Base-by-base conservation (phyloP, 2,797 vertebrate species). In the Benthosema pterotum region DNA sequence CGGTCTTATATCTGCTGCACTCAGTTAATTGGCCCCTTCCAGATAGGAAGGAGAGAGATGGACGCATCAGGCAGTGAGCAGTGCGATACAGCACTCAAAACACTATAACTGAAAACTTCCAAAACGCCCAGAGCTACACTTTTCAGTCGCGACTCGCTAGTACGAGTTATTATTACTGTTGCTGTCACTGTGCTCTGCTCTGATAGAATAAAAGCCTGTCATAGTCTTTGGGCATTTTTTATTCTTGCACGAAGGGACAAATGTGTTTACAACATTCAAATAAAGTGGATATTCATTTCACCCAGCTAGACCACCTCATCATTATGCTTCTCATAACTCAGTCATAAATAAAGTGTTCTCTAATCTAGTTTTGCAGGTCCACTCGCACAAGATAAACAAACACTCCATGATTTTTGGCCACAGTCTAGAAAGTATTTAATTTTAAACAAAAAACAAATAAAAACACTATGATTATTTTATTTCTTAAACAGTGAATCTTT, bases 51-150 rank as follows among this genome's bases (percentile, higher is more conserved):
- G 11, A 77, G 68, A 55, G 63, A 75, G 72, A 66, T 70, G 65
- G 59, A 67, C 75, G 75, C 64, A 66, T 76, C 75, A 78, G 66
- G 57, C 79, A 69, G 82, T 73, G 72, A 74, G 73, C 69, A 84
- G 69, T 81, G 75, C 74, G 75, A 88, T 75, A 83, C 2, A 79
- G 72, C 52, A 49, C 58, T 59, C 54, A 82, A 82, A n/a, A 59
- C 54, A 18, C 53, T 76, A 74, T 77, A 83, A 71, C 74, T 78
- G 71, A 79, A 87, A 83, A 80, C 62, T 79, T 74, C 47, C 32
- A 7, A 73, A 65, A 80, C 42, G n/a, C 62, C 48, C 69, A 69
- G 42, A 69, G 64, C 76, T 75, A 65, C n/a, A n/a, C 60, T 78
- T 73, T 74, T 68, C 60, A 62, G 38, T 65, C 51, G 2, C 15